These are phyloP conservation scores for Homarus americanus DNA, from an alignment of 1,140 invertebrate genomes.

Conservation along the genomic window DNA sequence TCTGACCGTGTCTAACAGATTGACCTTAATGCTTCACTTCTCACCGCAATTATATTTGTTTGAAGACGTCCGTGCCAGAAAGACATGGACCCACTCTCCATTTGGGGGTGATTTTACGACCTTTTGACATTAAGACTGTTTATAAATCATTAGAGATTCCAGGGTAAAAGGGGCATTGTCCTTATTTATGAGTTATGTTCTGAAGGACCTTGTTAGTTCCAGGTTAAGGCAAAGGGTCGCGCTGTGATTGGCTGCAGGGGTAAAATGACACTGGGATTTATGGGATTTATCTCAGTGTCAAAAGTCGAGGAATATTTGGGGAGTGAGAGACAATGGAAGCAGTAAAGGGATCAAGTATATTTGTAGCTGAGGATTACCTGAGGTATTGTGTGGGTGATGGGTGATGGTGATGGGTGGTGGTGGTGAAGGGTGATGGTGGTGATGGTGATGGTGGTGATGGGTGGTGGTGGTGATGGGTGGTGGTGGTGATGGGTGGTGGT, in stretches of 20 bases:
- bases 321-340: not conserved
- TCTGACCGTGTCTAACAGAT: slow-evolving; percentile 69
- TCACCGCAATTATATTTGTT: slow-evolving; percentile 63
- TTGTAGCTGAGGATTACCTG: slow-evolving; percentile 20
- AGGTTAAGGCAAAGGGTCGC: not conserved
- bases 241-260: slow-evolving; percentile 29
- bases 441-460: no score
- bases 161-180: slow-evolving; percentile 17
- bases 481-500: no score
- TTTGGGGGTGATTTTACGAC: not conserved
- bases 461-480: no score
- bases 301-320: not conserved
- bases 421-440: not conserved
- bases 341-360: slow-evolving; percentile 32
- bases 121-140: not conserved
- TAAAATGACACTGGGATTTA: slow-evolving; percentile 63
- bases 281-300: slow-evolving; percentile 55
- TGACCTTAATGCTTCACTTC: slow-evolving; percentile 71
- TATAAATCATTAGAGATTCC: slow-evolving; percentile 22
- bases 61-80: not conserved
- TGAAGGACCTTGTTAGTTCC: not conserved
- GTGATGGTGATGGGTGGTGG: slow-evolving; percentile 7
- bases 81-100: not conserved
- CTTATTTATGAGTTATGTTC: not conserved
- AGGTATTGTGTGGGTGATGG: not conserved